Percentiles rank a stretch among this genome's conserved stretches.
Evolutionary conservation across 2,888 invertebrate species (phyloP).

Genomic region (Idaea aversata): DNA sequence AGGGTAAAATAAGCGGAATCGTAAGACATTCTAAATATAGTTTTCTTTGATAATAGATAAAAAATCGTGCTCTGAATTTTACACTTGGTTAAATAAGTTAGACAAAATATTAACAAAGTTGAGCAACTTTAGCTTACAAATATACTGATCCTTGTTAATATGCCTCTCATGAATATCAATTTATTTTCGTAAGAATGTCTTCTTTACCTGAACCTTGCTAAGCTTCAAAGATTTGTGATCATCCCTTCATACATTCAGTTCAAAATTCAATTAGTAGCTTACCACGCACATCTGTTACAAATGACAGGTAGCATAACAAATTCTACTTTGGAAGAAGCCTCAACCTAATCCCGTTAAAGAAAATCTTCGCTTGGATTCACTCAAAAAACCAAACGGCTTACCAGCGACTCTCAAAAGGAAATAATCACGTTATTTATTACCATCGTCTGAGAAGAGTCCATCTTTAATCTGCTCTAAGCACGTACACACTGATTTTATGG

Average conservation of each 20-base stretch:
- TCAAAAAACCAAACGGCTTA: conserved; percentile 55
- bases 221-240: background rate
- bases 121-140: background rate
- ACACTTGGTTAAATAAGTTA: too few species aligned
- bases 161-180: background rate
- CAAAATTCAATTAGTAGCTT: conserved; percentile 24
- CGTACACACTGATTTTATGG: conserved; percentile 69
- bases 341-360: conserved; percentile 61
- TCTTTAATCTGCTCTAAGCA: conserved; percentile 73
- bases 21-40: too few species aligned
- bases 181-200: background rate
- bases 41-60: too few species aligned
- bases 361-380: conserved; percentile 56
- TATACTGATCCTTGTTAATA: background rate
- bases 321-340: conserved; percentile 26
- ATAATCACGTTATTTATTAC: conserved; percentile 79
- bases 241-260: conserved; percentile 13
- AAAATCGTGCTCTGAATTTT: too few species aligned
- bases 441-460: conserved; percentile 56
- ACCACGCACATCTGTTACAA: conserved; percentile 22
- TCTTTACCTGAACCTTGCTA: background rate
- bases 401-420: conserved; percentile 66
- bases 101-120: background rate
- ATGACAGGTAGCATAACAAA: conserved; percentile 35
- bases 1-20: too few species aligned